Evolutionary conservation across 2,888 invertebrate species (phyloP), one percentile per base, ranked within the genome.

Genomic region (Cybosia mesomella): DNA sequence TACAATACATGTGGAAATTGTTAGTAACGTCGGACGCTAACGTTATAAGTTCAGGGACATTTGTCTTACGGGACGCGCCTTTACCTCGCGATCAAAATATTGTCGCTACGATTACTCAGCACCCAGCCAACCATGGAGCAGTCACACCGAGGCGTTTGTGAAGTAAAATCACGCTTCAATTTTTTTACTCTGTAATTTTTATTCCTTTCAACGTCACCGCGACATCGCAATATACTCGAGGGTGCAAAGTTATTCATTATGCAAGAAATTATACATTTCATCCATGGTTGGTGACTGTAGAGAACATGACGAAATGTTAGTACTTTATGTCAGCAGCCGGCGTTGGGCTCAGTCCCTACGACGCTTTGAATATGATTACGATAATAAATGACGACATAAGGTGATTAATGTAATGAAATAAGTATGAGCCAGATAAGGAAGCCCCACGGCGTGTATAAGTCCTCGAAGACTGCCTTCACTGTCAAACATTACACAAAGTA

Each of bases 221-320:
- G 8, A 49, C 49, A 49, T n/a, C 49, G 49, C 18, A 18, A 18
- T 49, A n/a, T 18, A 49, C 49, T 49, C 49, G n/a, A n/a, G n/a
- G 15, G 21, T 34, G 15, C 13, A 73, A 60, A 64, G 55, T 67
- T 67, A 62, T 71, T 73, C 55, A 79, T 79, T 78, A 75, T 76
- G 76, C 76, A 72, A 73, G 55, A 64, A 72, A 77, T 72, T 67
- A 73, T 53, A 72, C 34, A 68, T 73, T 73, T 70, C 36, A 67
- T 65, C 22, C 68, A 55, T 70, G 68, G 72, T 70, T 75, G 61
- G 66, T 58, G 64, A 49, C 32, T 55, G 58, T 53, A 49, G 24
- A 34, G 22, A 28, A 34, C 36, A 18, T n/a, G 34, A 34, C n/a
- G 22, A 24, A 28, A 15, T 10, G 22, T 62, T 66, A 64, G 54